Evolutionary conservation across 2,113 vertebrate genomes (phyloP), one percentile per base, ranked within the genome.

Genomic region (Apeltes quadracus): DNA sequence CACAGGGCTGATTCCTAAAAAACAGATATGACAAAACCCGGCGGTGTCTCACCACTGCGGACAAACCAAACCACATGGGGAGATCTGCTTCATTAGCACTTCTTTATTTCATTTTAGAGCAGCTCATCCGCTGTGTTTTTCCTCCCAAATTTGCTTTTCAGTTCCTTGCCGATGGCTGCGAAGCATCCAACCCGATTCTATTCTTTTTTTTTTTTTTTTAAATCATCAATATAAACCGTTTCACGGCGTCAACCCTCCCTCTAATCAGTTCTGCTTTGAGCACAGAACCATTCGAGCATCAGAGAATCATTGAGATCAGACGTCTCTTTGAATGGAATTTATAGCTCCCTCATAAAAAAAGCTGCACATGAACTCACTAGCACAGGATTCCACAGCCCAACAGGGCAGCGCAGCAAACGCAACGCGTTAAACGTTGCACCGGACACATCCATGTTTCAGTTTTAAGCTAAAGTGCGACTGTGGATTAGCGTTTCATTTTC

Each of bases 1-100:
- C 14, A 54, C 41, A 32, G 55, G 61, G 27, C 46, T 50, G 12
- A 58, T 75, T 64, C 4, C 0, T 20, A 32, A 69, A 80, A 3
- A 72, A 58, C 54, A 59, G 44, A 76, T 55, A 44, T 16, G 41
- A 72, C 54, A 50, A n/a, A 51, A 25, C 50, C 9, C 58, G 39
- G 58, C 25, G 9, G 29, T 1, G n/a, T 46, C 41, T 59, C 23
- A 15, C 41, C 0, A 23, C 41, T 69, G 63, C 27, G 58, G 25
- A 8, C 51, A 32, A 54, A 57, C 57, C 2, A 32, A 72, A 68
- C 43, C 18, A 2, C 46, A 39, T 0, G 20, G 14, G 32, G 46
- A 22, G 2, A 23, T 13, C 23, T 13, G 11, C 8, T 22, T 50
- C 32, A 9, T 14, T 1, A 32, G 22, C 11, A 9, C 34, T 25